phyloP scores from a whole-genome alignment of 1,140 invertebrate genomes.

The Monomorium pharaonis region DNA sequence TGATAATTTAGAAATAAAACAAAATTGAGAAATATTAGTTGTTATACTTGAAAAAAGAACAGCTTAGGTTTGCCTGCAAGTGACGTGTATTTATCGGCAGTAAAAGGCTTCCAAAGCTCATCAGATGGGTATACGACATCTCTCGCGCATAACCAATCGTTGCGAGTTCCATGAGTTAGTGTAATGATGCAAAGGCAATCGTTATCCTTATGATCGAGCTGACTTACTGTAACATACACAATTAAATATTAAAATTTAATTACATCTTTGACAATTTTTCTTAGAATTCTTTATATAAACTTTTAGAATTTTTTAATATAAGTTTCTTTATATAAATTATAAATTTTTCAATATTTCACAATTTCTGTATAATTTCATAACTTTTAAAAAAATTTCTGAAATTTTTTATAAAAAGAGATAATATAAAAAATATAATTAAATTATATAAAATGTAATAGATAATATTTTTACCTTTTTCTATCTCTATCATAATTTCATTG shows the following conservation, averaged over 20 bases:
- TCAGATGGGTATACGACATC: conserved; percentile 86
- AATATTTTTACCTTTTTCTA: conserved; percentile 72
- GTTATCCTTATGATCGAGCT: conserved; percentile 85
- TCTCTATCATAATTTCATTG: conserved; percentile 71
- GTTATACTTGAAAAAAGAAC: conserved; percentile 87
- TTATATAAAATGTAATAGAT: neutral
- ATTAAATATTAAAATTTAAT: neutral
- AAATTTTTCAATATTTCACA: too few relatives aligned
- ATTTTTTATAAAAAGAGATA: too few relatives aligned
- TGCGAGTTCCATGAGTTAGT: conserved; percentile 88
- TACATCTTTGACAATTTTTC: too few relatives aligned
- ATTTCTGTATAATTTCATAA: too few relatives aligned
- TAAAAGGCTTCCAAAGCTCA: conserved; percentile 87
- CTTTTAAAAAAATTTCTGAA: too few relatives aligned
- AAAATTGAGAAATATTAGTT: neutral
- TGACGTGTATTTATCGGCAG: conserved; percentile 86
- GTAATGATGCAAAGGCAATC: conserved; percentile 88
- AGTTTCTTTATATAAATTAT: too few relatives aligned
- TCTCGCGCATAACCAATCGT: conserved; percentile 86
- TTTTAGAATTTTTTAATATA: too few relatives aligned
- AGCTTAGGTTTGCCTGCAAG: conserved; percentile 89
- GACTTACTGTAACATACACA: conserved; percentile 64
- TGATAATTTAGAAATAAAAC: conserved; percentile 10
- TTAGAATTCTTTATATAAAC: too few relatives aligned
- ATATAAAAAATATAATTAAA: too few relatives aligned